These are phyloP conservation scores for Phaethon lepturus DNA, from an alignment of 2,113 vertebrate genomes.

Conservation along the genomic window DNA sequence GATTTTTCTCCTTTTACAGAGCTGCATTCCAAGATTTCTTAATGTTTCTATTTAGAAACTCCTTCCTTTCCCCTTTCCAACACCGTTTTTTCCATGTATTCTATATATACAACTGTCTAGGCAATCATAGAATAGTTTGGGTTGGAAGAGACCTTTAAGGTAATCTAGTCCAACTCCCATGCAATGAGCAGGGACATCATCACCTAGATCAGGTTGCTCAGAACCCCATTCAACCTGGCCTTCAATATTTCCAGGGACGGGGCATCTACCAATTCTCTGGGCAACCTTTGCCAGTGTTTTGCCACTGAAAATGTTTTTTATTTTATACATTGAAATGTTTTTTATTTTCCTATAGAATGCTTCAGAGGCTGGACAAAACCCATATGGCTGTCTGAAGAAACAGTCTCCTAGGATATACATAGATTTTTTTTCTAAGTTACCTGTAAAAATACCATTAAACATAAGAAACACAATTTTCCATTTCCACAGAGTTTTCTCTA, in stretches of 20 bases:
- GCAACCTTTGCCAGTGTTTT: no score
- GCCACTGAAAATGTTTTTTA: not conserved
- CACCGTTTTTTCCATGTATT: not conserved
- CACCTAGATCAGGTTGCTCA: no score
- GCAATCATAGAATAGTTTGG: no score
- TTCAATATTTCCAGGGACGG: no score
- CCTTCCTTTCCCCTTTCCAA: not conserved
- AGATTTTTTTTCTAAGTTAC: not conserved
- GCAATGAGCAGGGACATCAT: no score
- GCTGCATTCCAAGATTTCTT: not conserved
- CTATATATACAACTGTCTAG: accelerated
- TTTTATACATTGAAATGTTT: not conserved
- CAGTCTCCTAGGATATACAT: not conserved
- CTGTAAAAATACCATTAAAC: not conserved
- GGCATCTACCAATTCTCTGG: no score
- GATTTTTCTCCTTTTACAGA: not conserved
- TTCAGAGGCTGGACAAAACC: not conserved
- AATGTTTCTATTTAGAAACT: not conserved
- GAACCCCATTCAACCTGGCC: no score
- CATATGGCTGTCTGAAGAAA: not conserved
- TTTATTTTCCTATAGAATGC: not conserved
- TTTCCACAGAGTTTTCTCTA: not conserved
- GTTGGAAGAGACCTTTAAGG: no score
- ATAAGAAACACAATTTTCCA: not conserved
- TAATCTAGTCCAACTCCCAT: no score